A percentile compares a stretch with the other conserved stretches of the same genome.
phyloP scores from a whole-genome alignment of 2,797 vertebrate genomes.

The Artibeus lituratus region DNA sequence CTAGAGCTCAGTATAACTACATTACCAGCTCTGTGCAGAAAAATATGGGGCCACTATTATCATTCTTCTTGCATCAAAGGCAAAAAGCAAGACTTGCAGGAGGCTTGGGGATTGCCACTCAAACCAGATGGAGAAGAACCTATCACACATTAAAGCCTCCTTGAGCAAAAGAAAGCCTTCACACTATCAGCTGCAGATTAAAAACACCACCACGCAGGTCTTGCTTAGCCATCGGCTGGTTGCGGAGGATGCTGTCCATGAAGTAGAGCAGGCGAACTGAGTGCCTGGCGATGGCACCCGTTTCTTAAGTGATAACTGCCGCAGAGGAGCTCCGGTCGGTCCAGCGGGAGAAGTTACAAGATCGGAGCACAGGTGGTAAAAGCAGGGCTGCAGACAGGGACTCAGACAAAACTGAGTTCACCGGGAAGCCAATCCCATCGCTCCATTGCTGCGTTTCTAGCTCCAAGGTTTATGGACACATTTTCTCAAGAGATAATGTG shows the following conservation, averaged over 20 bases:
- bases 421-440: neutral
- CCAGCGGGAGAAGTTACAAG: neutral
- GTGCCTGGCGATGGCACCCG: neutral
- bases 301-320: neutral
- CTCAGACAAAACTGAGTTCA: neutral
- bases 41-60: neutral
- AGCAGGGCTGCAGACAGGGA: neutral
- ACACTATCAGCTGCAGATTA: neutral
- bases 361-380: neutral
- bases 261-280: neutral
- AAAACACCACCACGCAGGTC: neutral
- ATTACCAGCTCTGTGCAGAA: neutral
- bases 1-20: neutral
- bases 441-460: neutral
- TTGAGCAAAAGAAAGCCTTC: neutral
- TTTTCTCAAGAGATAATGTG: neutral
- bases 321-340: neutral
- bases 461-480: neutral
- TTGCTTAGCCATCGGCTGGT: neutral
- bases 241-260: neutral
- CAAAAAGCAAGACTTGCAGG: neutral
- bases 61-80: neutral
- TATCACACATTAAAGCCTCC: neutral
- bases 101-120: neutral
- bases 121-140: neutral